Conservation (phyloP, 2,113 vertebrate species). For the Nematolebias whitei region DNA sequence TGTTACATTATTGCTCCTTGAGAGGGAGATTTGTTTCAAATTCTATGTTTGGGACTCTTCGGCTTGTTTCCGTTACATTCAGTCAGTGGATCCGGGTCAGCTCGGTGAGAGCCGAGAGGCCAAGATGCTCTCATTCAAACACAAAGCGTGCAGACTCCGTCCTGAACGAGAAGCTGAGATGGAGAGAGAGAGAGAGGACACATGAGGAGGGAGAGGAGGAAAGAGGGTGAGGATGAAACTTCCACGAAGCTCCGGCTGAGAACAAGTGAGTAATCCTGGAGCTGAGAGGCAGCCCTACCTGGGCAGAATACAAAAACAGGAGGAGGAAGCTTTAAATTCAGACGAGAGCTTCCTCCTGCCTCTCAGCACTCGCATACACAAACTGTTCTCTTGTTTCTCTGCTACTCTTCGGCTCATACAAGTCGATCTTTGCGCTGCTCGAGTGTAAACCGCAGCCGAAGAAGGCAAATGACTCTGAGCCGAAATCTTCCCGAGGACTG, state of each 20-base stretch:
- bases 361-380: constrained; percentile 27
- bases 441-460: too few relatives aligned
- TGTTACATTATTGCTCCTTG: too few relatives aligned
- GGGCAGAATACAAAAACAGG: constrained; percentile 49
- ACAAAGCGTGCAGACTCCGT: constrained; percentile 25
- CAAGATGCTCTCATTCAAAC: constrained; percentile 39
- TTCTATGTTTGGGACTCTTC: too few relatives aligned
- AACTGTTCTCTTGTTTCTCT: too few relatives aligned
- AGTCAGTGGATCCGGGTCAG: constrained; percentile 46
- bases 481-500: constrained; percentile 15
- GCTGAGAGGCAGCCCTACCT: constrained; percentile 30
- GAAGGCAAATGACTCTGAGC: constrained; percentile 16
- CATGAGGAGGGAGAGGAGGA: too few relatives aligned
- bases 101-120: too few relatives aligned
- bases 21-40: too few relatives aligned
- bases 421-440: constrained; percentile 36
- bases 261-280: constrained; percentile 19
- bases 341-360: constrained; percentile 24
- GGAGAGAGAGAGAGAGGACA: too few relatives aligned
- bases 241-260: too few relatives aligned
- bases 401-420: constrained; percentile 43
- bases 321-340: constrained; percentile 49
- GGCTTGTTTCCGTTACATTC: neutral
- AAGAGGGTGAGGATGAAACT: constrained; percentile 14
- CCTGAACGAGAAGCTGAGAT: constrained; percentile 44